Conservation (phyloP, 2,113 vertebrate species). For the Cinclus cinclus region DNA sequence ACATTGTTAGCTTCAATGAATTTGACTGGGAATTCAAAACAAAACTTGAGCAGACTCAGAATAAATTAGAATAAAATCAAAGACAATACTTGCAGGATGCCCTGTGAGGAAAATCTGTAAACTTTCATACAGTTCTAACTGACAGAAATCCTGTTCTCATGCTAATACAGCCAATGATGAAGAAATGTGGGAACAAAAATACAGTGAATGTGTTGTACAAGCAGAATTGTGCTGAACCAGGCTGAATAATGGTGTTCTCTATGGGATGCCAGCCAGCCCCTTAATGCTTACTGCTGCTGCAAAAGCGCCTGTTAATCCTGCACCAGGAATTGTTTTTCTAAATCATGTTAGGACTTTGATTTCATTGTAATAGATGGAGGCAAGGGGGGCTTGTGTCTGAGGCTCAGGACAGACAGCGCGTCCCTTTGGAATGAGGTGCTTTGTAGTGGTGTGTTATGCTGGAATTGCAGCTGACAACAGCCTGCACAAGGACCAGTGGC, state of each 20-base stretch:
- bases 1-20: neutral
- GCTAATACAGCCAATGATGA: conserved; percentile 37
- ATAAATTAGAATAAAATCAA: conserved; percentile 50
- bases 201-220: neutral
- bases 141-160: conserved; percentile 40
- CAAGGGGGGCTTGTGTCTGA: neutral
- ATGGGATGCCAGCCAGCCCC: conserved; percentile 18
- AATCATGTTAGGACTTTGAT: conserved; percentile 32
- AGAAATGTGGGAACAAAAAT: conserved; percentile 51
- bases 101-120: neutral
- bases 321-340: conserved; percentile 56
- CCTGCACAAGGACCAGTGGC: neutral
- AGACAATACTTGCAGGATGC: neutral
- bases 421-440: neutral
- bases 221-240: conserved; percentile 27
- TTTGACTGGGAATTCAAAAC: conserved; percentile 12
- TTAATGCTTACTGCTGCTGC: conserved; percentile 2
- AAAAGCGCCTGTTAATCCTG: conserved; percentile 37
- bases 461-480: conserved; percentile 14
- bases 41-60: neutral
- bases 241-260: conserved; percentile 26
- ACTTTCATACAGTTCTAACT: neutral
- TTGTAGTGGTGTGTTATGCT: conserved; percentile 11
- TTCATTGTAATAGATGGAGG: conserved; percentile 20
- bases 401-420: neutral